Evolutionary conservation across 1,140 invertebrate genomes (phyloP).

Genomic region (Telenomus remus): DNA sequence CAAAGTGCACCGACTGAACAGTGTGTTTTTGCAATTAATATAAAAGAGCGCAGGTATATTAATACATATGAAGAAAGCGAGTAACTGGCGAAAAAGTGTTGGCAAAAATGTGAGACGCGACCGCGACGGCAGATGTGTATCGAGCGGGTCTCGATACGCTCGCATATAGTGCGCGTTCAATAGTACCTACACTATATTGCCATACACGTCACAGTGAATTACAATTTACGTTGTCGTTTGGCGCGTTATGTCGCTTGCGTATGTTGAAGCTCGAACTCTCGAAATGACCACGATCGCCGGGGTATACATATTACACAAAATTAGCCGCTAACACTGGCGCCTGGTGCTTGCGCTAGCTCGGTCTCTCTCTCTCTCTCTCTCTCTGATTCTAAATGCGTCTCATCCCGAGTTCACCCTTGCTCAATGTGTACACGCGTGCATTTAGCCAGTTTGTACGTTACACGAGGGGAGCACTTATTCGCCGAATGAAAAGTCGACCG

Average conservation of each 20-base stretch:
- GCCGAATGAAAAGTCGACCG: too few relatives aligned
- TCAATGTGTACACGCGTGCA: too few relatives aligned
- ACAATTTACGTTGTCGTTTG: conserved; percentile 61
- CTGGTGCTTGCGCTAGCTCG: conserved; percentile 8
- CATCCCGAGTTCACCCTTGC: too few relatives aligned
- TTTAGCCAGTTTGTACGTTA: too few relatives aligned
- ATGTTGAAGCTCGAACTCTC: conserved; percentile 24
- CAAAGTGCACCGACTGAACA: too few relatives aligned
- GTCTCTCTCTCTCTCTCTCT: conserved; percentile 1
- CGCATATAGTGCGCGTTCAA: conserved; percentile 46
- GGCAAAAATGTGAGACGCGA: conserved; percentile 6
- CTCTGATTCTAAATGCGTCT: not conserved
- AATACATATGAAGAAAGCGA: too few relatives aligned
- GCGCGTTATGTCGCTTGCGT: conserved; percentile 53
- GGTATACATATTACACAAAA: conserved; percentile 58
- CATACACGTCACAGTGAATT: conserved; percentile 54
- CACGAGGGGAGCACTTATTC: too few relatives aligned
- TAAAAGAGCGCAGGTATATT: too few relatives aligned
- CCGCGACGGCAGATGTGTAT: conserved; percentile 17
- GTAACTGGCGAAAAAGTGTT: conserved; percentile 16
- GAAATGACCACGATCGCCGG: conserved; percentile 49
- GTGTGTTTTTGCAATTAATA: too few relatives aligned
- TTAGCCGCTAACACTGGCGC: conserved; percentile 35
- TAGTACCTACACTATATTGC: conserved; percentile 40
- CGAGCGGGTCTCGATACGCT: conserved; percentile 42